Conservation (phyloP, 2,888 invertebrate species). For the Tethea ocularis region DNA sequence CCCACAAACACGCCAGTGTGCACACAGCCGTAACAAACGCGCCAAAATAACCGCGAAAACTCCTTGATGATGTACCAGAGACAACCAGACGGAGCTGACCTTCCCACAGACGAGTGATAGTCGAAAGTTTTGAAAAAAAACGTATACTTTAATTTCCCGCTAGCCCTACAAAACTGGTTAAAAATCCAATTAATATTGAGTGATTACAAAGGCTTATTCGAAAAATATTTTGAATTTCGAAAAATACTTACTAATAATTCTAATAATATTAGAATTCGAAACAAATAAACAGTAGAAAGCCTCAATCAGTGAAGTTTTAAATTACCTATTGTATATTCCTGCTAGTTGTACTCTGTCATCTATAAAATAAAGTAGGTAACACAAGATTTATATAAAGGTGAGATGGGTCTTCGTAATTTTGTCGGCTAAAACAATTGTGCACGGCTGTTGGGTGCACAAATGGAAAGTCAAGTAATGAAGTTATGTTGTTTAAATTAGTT, state of each 20-base stretch:
- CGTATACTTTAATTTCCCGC: no score
- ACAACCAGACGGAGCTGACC: conserved; percentile 13
- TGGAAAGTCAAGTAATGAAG: conserved; percentile 62
- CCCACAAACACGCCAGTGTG: conserved; percentile 25
- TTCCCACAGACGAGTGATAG: neutral
- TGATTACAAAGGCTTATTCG: no score
- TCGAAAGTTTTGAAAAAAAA: neutral
- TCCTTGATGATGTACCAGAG: conserved; percentile 29
- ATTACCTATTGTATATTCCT: neutral
- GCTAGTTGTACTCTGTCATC: neutral
- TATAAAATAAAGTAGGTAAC: neutral
- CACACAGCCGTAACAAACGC: conserved; percentile 13
- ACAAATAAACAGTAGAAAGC: no score
- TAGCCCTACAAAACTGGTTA: no score
- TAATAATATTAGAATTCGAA: no score
- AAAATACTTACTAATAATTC: no score
- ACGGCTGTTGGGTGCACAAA: conserved; percentile 61
- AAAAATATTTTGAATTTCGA: no score
- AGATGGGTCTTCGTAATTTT: conserved; percentile 5
- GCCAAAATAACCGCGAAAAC: conserved; percentile 28
- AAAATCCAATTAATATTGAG: no score
- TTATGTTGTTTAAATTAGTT: conserved; percentile 46
- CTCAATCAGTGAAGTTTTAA: no score
- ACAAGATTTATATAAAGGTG: conserved; percentile 23
- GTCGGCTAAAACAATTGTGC: conserved; percentile 50